phyloP scores from a whole-genome alignment of 2,113 vertebrate species.

The Neodontobutis hainanensis region DNA sequence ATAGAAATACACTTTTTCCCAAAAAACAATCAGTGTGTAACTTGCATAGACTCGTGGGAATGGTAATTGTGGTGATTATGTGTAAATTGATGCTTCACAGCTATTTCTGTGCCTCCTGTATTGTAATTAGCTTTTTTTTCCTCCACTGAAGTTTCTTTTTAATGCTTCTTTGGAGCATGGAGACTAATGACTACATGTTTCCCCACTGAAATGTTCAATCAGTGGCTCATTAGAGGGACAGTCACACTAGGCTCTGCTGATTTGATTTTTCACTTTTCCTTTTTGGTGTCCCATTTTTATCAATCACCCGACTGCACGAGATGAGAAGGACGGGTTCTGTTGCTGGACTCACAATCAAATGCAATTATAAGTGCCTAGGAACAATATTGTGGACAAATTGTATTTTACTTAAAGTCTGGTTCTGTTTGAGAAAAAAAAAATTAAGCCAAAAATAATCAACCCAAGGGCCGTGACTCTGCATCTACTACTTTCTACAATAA shows the following conservation, averaged over 20 bases:
- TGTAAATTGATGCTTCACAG: conserved; percentile 71
- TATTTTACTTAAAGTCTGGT: no score
- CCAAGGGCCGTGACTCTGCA: no score
- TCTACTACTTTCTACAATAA: no score
- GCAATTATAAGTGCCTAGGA: background rate
- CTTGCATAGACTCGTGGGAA: conserved; percentile 53
- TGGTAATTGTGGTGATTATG: conserved; percentile 73
- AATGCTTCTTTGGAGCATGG: conserved; percentile 64
- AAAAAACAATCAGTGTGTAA: conserved; percentile 52
- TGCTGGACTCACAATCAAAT: background rate
- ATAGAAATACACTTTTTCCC: conserved; percentile 36
- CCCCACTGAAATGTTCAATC: conserved; percentile 77
- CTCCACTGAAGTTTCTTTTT: conserved; percentile 65
- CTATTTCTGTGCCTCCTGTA: conserved; percentile 68
- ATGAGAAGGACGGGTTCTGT: conserved; percentile 2
- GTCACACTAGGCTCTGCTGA: conserved; percentile 64
- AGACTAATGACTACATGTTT: conserved; percentile 76
- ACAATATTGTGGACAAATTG: background rate
- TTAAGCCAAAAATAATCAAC: no score
- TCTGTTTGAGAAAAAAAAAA: no score
- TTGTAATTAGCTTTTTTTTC: conserved; percentile 65
- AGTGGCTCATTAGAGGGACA: conserved; percentile 65
- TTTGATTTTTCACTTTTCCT: conserved; percentile 72
- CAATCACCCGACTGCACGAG: conserved; percentile 33
- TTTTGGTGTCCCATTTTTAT: conserved; percentile 61